Conservation (phyloP, 2,797 vertebrate genomes). For the Anguilla megastoma region DNA sequence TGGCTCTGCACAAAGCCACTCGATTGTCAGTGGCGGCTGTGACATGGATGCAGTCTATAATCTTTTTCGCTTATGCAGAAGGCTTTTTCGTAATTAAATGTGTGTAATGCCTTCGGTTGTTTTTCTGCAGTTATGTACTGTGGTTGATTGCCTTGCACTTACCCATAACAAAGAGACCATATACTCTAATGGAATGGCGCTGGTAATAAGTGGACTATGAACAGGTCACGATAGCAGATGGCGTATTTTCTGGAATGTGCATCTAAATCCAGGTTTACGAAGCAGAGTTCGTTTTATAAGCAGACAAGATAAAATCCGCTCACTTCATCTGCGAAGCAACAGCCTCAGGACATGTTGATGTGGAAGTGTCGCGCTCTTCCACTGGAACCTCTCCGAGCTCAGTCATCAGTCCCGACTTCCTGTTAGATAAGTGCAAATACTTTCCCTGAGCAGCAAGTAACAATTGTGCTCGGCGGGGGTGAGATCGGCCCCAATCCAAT, state of each 20-base stretch:
- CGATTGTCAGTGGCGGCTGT: background rate
- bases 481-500: constrained; percentile 69
- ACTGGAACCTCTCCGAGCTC: background rate
- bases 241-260: background rate
- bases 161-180: background rate
- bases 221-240: background rate
- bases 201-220: background rate
- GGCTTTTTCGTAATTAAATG: background rate
- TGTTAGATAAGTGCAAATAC: constrained; percentile 19
- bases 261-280: background rate
- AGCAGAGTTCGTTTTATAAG: background rate
- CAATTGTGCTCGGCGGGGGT: constrained; percentile 42
- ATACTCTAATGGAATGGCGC: background rate
- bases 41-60: background rate
- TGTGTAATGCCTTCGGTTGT: background rate
- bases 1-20: background rate
- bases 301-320: background rate
- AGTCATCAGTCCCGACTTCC: constrained; percentile 23
- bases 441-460: constrained; percentile 1
- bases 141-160: background rate
- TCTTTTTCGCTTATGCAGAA: background rate
- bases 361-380: background rate
- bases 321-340: background rate
- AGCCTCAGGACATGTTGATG: background rate
- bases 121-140: background rate